phyloP scores from a whole-genome alignment of 1,140 invertebrate species.

The Idris sp. region DNA sequence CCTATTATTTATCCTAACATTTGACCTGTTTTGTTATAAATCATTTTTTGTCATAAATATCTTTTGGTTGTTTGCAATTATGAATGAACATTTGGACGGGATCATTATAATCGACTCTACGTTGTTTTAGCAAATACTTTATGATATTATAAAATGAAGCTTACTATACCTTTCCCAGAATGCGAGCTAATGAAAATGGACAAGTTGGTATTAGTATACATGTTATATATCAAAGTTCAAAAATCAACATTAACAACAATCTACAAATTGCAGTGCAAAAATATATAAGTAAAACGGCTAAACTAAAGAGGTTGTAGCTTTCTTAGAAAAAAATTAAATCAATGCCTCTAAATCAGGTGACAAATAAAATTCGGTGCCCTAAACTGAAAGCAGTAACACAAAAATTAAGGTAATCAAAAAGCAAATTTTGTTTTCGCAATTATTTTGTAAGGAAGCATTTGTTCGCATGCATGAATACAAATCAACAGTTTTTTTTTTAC shows the following conservation, averaged over 20 bases:
- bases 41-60: too few species aligned
- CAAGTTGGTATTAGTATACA: conserved; percentile 57
- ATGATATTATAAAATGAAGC: conserved; percentile 51
- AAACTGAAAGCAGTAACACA: too few species aligned
- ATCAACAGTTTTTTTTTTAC: too few species aligned
- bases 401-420: too few species aligned
- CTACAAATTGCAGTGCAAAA: conserved; percentile 50
- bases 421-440: neutral
- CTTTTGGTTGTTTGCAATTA: neutral
- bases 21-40: too few species aligned
- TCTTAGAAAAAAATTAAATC: too few species aligned
- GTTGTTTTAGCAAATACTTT: conserved; percentile 26
- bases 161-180: conserved; percentile 75
- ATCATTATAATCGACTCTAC: conserved; percentile 10
- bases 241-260: conserved; percentile 21
- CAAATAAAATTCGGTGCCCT: too few species aligned
- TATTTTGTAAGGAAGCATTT: neutral
- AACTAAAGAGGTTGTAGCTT: conserved; percentile 33
- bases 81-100: conserved; percentile 1
- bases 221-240: conserved; percentile 38
- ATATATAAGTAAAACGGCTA: conserved; percentile 29
- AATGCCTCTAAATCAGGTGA: too few species aligned
- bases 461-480: conserved; percentile 18
- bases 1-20: too few species aligned
- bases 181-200: conserved; percentile 76